Conservation (phyloP, 2,797 vertebrate species). For the Peromyscus aztecus region DNA sequence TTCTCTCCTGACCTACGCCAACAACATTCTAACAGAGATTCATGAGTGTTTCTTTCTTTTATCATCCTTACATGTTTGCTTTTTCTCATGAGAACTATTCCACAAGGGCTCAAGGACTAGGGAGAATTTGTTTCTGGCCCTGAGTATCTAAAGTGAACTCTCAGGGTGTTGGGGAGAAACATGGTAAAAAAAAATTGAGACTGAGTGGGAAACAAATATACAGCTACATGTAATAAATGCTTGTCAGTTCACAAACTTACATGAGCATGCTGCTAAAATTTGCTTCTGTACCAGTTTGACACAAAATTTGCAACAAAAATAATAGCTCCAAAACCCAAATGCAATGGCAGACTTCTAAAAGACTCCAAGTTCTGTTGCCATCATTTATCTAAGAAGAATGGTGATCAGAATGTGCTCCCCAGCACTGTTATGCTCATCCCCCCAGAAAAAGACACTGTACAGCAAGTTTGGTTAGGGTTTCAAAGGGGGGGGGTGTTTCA, state of each 20-base stretch:
- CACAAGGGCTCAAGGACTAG: not conserved
- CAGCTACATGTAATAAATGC: not conserved
- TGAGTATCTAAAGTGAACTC: not conserved
- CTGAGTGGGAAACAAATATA: not conserved
- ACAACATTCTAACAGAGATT: not conserved
- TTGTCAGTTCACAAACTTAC: not conserved
- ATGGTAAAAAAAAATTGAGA: not conserved
- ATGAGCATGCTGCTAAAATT: not conserved
- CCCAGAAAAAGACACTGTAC: conserved; percentile 3
- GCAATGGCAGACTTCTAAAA: not conserved
- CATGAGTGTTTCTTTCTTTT: not conserved
- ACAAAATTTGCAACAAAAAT: conserved; percentile 42
- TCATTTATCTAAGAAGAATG: conserved; percentile 40
- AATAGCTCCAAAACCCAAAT: not conserved
- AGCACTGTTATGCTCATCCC: not conserved
- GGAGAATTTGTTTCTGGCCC: not conserved
- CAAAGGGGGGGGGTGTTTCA: conserved; percentile 54
- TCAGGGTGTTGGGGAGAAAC: no score
- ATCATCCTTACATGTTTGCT: not conserved
- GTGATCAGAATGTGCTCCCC: conserved; percentile 18
- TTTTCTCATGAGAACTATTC: conserved; percentile 39
- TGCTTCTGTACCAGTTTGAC: not conserved
- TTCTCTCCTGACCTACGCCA: not conserved
- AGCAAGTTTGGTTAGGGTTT: not conserved
- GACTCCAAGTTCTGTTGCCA: conserved; percentile 31